phyloP scores from a whole-genome alignment of 2,888 invertebrate species.

The Lasioglossum oenotherae region DNA sequence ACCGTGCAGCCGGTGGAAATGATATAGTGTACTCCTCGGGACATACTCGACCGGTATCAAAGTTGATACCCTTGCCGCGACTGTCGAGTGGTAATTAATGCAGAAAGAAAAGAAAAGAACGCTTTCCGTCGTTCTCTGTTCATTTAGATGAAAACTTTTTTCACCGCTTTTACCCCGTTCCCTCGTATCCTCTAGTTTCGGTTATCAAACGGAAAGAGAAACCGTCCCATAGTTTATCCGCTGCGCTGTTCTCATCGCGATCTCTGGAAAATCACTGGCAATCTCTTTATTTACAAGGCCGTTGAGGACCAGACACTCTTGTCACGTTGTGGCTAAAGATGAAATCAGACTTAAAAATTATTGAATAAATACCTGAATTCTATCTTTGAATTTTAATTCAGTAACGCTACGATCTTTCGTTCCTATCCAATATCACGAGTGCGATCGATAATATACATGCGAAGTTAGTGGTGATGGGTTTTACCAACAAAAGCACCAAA shows the following conservation, averaged over 20 bases:
- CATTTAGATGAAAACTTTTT: not conserved
- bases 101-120: not conserved
- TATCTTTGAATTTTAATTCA: too few relatives aligned
- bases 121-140: not conserved
- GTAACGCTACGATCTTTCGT: too few relatives aligned
- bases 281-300: not conserved
- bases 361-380: too few relatives aligned
- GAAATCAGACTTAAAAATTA: too few relatives aligned
- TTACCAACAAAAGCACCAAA: too few relatives aligned
- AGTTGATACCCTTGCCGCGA: slow-evolving; percentile 9
- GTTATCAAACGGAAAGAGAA: not conserved
- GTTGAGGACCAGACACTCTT: too few relatives aligned
- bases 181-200: not conserved
- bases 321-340: too few relatives aligned
- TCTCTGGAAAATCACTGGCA: not conserved
- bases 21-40: not conserved
- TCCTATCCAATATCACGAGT: too few relatives aligned
- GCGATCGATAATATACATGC: too few relatives aligned
- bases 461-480: too few relatives aligned
- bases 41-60: slow-evolving; percentile 5
- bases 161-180: not conserved
- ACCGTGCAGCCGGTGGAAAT: slow-evolving; percentile 12
- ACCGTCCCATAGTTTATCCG: too few relatives aligned
- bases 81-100: not conserved
- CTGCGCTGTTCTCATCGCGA: too few relatives aligned